A percentile compares a stretch with the other conserved stretches of the same genome.
Conservation (phyloP, 2,113 vertebrate genomes). For the Macroglossus sobrinus region DNA sequence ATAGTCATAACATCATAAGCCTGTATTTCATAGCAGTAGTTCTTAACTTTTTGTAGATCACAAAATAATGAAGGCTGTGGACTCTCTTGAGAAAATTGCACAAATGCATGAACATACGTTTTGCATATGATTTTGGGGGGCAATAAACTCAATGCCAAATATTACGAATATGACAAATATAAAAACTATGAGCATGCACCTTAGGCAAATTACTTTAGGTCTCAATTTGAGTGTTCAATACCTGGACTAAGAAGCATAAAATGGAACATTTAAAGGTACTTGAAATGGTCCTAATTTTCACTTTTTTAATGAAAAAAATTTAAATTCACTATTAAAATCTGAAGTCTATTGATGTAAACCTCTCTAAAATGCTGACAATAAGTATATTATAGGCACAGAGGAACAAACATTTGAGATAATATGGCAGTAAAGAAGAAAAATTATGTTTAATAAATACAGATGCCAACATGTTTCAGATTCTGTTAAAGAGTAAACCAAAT, state of each 20-base stretch:
- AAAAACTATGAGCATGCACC: constrained; percentile 20
- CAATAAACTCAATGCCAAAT: constrained; percentile 30
- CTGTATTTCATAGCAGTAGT: background rate
- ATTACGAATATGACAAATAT: constrained; percentile 1
- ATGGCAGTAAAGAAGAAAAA: constrained; percentile 30
- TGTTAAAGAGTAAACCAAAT: constrained; percentile 30
- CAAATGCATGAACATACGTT: background rate
- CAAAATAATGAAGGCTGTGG: background rate
- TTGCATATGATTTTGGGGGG: background rate
- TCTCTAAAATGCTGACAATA: background rate
- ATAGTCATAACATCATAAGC: background rate
- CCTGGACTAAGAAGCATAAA: constrained; percentile 31
- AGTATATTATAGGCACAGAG: background rate
- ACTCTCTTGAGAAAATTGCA: background rate
- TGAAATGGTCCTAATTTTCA: constrained; percentile 12
- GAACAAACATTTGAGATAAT: constrained; percentile 30
- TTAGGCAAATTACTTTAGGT: background rate
- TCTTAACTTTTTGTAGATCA: constrained; percentile 9
- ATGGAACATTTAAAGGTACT: background rate
- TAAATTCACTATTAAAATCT: constrained; percentile 49
- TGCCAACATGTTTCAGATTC: background rate
- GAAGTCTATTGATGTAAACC: background rate
- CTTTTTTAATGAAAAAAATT: constrained; percentile 37
- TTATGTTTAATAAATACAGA: constrained; percentile 39
- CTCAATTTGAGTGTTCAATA: constrained; percentile 21